A percentile compares a stretch with the other conserved stretches of the same genome.
These are phyloP conservation scores for Melikaiella ostensackeni DNA, from an alignment of 2,888 invertebrate genomes.

Conservation along the genomic window DNA sequence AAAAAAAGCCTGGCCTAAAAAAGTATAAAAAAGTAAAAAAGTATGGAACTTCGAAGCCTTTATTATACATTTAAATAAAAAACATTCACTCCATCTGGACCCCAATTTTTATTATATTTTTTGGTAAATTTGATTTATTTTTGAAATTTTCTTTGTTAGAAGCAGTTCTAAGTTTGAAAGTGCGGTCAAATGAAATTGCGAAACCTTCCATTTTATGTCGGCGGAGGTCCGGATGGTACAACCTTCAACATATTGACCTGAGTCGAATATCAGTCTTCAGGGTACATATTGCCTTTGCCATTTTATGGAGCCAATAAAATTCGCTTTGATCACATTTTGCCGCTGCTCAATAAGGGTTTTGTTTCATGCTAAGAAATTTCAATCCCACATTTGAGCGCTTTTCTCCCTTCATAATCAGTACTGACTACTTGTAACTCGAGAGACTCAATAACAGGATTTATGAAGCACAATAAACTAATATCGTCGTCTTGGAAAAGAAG, in stretches of 20 bases:
- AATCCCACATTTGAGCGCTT: not conserved
- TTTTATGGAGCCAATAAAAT: not conserved
- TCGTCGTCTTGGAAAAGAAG: not conserved
- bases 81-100: no score
- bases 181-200: not conserved
- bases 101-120: not conserved
- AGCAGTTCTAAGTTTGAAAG: not conserved
- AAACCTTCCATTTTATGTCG: not conserved
- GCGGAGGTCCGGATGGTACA: not conserved
- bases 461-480: constrained; percentile 27
- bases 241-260: not conserved
- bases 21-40: no score
- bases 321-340: not conserved
- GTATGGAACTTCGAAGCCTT: no score
- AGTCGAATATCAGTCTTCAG: not conserved
- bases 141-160: not conserved
- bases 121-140: not conserved
- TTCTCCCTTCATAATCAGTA: constrained; percentile 17
- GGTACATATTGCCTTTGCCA: not conserved
- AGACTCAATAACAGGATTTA: constrained; percentile 20
- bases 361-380: constrained; percentile 18
- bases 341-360: not conserved
- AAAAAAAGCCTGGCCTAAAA: no score
- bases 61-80: no score
- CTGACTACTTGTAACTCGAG: constrained; percentile 19